Base-by-base conservation (phyloP, 2,797 vertebrate species). In the Smutsia temminckii region DNA sequence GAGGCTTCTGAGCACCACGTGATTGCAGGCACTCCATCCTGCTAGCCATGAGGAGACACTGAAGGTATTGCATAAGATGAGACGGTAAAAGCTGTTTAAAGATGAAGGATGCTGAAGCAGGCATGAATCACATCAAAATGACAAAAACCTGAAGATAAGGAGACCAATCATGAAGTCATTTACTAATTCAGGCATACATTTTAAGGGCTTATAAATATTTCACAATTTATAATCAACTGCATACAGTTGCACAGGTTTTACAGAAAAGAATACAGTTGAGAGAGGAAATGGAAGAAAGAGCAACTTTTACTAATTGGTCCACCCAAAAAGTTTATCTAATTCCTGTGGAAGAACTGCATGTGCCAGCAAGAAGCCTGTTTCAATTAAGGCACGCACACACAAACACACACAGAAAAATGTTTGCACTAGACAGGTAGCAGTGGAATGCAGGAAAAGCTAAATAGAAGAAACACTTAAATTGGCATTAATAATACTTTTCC, bases 141-240 rank as follows among this genome's bases (percentile, higher is more conserved):
- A 10, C 25, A 87, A 77, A 88, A 63, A 63, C 10, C 66, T 85
- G 77, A 94, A 74, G 92, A 14, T 40, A 80, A 88, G 16, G 37
- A 85, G 61, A 68, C 13, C 63, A 27, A 29, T 63, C 42, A 64
- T 69, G 11, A 74, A n/a, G 32, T 75, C 7, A 55, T 66, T 72
- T 85, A 68, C 25, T 80, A 53, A 74, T 63, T 81, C 87, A 74
- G 61, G 40, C 9, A 29, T 42, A 57, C 51, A 51, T 72, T 42
- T 40, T 88, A 85, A 96, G 63, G 66, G 7, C 34, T 92, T 74
- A 89, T 53, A 94, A 89, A 90, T 72, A 87, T 84, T 55, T 94
- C 27, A 90, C 20, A 32, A 59, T 61, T 55, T 49, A 84, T 40
- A 91, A 42, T 63, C 53, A 89, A 94, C 40, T 71, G 14, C 13